Evolutionary conservation across 2,113 vertebrate genomes (phyloP).

Genomic region (Pyrgilauda ruficollis): DNA sequence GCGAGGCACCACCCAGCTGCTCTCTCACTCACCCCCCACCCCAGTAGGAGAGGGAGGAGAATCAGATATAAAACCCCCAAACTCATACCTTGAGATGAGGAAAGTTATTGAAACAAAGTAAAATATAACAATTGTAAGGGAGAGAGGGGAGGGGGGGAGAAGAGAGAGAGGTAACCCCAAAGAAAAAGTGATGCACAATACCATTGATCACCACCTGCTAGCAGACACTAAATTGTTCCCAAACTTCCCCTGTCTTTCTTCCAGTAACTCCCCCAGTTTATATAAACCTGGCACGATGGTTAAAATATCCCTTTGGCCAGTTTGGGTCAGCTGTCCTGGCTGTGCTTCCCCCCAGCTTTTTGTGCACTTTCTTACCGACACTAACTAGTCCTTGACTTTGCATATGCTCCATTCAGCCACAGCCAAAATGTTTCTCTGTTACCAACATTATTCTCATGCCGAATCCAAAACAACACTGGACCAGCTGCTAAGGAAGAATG

Average conservation of each 20-base stretch:
- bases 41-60: background rate
- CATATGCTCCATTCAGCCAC: too few relatives aligned
- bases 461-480: background rate
- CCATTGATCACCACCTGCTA: too few relatives aligned
- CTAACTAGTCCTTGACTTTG: background rate
- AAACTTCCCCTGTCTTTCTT: background rate
- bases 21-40: background rate
- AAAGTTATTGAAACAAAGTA: background rate
- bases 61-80: background rate
- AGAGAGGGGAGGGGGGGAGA: accelerated
- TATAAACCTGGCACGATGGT: background rate
- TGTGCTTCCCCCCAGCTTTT: background rate
- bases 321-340: background rate
- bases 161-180: background rate
- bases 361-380: background rate
- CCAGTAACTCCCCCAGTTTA: background rate
- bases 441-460: background rate
- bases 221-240: background rate
- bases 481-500: background rate
- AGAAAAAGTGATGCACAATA: background rate
- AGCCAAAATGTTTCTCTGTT: accelerated
- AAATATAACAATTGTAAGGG: background rate
- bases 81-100: background rate
- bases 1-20: background rate
- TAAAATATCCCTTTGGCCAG: background rate